These are phyloP conservation scores for Nomia melanderi DNA, from an alignment of 1,140 invertebrate genomes.

Conservation along the genomic window DNA sequence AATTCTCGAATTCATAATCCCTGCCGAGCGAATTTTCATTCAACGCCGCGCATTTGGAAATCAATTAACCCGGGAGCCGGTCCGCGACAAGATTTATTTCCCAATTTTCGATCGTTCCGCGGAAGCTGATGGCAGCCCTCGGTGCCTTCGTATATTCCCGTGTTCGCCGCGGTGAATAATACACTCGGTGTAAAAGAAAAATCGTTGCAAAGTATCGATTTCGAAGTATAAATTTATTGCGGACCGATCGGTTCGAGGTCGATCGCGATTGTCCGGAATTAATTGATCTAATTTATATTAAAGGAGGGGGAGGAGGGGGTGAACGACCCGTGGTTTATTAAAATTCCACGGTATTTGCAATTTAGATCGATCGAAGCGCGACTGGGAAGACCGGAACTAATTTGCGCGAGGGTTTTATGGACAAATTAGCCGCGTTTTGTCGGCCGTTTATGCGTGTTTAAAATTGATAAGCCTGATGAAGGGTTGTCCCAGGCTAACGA, in stretches of 20 bases:
- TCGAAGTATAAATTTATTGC: not conserved
- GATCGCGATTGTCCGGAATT: not conserved
- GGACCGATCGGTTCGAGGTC: not conserved
- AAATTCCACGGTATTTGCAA: constrained; percentile 41
- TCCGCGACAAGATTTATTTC: not conserved
- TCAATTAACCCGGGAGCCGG: not conserved
- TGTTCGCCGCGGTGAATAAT: too few relatives aligned
- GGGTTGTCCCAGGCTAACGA: constrained; percentile 31
- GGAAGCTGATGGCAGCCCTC: too few relatives aligned
- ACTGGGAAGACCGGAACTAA: constrained; percentile 22
- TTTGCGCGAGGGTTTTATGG: constrained; percentile 43
- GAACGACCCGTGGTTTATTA: constrained; percentile 21
- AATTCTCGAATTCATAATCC: not conserved
- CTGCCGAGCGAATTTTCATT: not conserved
- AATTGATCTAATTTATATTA: constrained; percentile 12
- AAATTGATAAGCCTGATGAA: constrained; percentile 46
- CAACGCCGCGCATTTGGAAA: not conserved
- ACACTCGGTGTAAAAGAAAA: too few relatives aligned
- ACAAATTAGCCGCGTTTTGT: constrained; percentile 41
- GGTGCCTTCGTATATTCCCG: too few relatives aligned
- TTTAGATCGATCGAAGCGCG: constrained; percentile 25
- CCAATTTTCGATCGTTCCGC: constrained; percentile 2
- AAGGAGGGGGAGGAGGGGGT: not conserved
- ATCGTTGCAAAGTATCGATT: too few relatives aligned
- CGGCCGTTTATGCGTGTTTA: constrained; percentile 40